Base-by-base conservation (phyloP, 2,113 vertebrate species). In the Regulus satrapa region DNA sequence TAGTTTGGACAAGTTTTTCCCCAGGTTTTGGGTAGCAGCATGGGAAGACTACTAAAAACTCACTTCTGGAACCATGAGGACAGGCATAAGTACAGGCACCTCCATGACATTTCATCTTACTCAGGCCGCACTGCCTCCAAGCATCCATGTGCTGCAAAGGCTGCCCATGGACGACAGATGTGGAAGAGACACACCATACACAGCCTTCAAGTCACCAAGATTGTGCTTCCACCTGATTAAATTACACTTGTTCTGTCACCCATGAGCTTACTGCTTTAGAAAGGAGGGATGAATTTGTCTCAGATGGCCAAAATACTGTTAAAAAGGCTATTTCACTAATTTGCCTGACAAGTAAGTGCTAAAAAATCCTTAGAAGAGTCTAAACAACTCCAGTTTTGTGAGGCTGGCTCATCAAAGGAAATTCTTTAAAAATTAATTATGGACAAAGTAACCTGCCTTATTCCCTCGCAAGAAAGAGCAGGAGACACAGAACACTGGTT, bases 161-260 rank as follows among this genome's bases (percentile, higher is more conserved):
- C 38, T 78, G 52, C 5, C 25, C 0, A 1, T 28, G 46, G 21
- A 34, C 0, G 8, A 19, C 25, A 61, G 29, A 4, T 1, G 0
- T 43, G 29, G 51, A 69, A 66, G 66, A 91, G 38, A 43, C 14
- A 46, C 2, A 7, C 31, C 9, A 18, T 1, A 26, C 0, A 1
- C 16, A 92, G 38, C 18, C 43, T 74, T 69, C 43, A 51, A 10
- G 31, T 58, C 31, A 51, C 17, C 23, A 45, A 46, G 46, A n/a
- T 32, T 73, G 64, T 49, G 26, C 32, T 46, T 74, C 11, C 2
- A 7, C 9, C 34, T 87, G 29, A 36, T 49, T 58, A 36, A 87
- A 34, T 71, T 41, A 24, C 11, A 72, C 23, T 8, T 3, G 0
- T 67, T 89, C 48, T 82, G 52, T 41, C 51, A 67, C 41, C 31